Evolutionary conservation across 2,888 invertebrate species (phyloP).

Genomic region (Nemurella pictetii): DNA sequence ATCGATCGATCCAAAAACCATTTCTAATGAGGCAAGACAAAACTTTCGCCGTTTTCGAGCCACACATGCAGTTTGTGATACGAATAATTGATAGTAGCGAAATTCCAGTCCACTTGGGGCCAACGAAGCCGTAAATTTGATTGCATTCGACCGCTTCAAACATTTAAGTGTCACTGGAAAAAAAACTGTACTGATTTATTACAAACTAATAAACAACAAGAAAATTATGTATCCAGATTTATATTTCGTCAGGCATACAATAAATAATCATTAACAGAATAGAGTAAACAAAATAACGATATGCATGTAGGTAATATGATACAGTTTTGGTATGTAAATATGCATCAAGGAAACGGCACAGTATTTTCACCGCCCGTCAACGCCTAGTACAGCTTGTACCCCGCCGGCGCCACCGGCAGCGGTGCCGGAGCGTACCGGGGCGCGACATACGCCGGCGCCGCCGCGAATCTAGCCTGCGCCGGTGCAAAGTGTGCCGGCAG

Average conservation of each 20-base stretch:
- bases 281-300: not conserved
- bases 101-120: not conserved
- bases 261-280: not conserved
- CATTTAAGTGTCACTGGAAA: no score
- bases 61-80: not conserved
- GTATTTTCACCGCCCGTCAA: not conserved
- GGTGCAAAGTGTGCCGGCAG: constrained; percentile 17
- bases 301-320: not conserved
- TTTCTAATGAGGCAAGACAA: not conserved
- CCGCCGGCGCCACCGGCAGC: not conserved
- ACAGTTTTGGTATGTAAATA: not conserved
- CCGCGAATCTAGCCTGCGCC: not conserved
- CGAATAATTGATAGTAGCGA: not conserved
- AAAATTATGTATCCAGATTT: not conserved
- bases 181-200: not conserved
- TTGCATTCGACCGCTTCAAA: not conserved
- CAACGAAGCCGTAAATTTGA: not conserved
- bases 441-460: not conserved
- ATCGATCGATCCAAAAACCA: not conserved
- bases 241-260: not conserved
- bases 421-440: not conserved
- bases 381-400: not conserved
- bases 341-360: no score
- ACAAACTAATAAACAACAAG: not conserved
- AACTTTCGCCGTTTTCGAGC: not conserved